These are phyloP conservation scores for Pseudococcus viburni DNA, from an alignment of 2,888 invertebrate species.

Conservation along the genomic window DNA sequence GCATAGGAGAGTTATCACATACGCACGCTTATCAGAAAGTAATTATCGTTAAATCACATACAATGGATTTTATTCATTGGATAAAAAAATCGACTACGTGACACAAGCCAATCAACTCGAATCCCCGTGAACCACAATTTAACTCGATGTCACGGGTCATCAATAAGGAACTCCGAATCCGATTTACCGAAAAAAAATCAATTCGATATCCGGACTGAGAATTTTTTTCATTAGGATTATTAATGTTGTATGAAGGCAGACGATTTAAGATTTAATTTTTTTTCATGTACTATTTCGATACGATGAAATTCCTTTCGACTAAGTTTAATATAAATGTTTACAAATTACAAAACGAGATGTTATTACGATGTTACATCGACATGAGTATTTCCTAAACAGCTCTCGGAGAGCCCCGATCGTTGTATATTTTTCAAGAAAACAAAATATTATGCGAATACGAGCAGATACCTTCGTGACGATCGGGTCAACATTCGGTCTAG, in stretches of 20 bases:
- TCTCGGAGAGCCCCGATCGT: not conserved
- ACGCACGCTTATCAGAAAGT: not conserved
- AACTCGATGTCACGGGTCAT: constrained; percentile 25
- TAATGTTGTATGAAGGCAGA: not conserved
- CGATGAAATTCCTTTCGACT: not conserved
- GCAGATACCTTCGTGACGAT: constrained; percentile 22
- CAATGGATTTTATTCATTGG: constrained; percentile 18
- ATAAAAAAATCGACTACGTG: constrained; percentile 35
- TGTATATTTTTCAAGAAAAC: not conserved
- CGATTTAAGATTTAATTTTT: not conserved
- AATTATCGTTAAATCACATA: constrained; percentile 22
- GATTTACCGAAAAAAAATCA: not conserved
- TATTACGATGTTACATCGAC: constrained; percentile 36
- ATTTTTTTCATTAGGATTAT: not conserved
- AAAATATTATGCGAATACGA: not conserved
- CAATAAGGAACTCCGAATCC: not conserved
- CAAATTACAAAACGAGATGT: constrained; percentile 31
- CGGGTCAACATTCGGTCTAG: constrained; percentile 48
- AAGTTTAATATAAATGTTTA: constrained; percentile 11
- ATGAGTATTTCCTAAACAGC: constrained; percentile 17
- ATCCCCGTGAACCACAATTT: not conserved
- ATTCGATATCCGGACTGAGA: not conserved
- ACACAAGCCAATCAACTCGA: constrained; percentile 25
- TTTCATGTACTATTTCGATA: not conserved
- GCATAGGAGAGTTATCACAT: constrained; percentile 14